Percentiles rank a stretch among this genome's conserved stretches.
Evolutionary conservation across 2,888 invertebrate species (phyloP).

Genomic region (Heliothis peltigera): DNA sequence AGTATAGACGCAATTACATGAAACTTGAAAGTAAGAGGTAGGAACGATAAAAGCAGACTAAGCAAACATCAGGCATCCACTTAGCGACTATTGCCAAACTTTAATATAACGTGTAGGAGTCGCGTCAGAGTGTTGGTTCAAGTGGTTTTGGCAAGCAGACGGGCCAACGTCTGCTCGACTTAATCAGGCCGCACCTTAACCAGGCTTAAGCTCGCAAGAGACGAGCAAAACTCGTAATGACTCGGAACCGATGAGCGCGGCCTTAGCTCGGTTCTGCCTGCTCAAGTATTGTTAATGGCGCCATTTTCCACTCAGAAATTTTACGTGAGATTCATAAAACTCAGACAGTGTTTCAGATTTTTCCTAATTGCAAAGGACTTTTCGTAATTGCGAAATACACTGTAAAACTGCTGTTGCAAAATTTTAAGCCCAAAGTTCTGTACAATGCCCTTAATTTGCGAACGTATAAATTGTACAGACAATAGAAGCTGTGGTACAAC

Average conservation of each 20-base stretch:
- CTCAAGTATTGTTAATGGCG: slow-evolving; percentile 75
- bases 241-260: slow-evolving; percentile 78
- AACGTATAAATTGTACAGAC: slow-evolving; percentile 52
- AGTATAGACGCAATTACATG: slow-evolving; percentile 64
- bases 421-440: slow-evolving; percentile 50
- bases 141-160: slow-evolving; percentile 86
- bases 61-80: slow-evolving; percentile 72
- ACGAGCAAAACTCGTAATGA: slow-evolving; percentile 83
- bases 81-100: slow-evolving; percentile 79
- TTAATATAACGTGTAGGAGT: slow-evolving; percentile 76
- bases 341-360: slow-evolving; percentile 46
- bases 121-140: slow-evolving; percentile 71
- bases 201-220: slow-evolving; percentile 73
- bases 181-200: slow-evolving; percentile 85
- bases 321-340: slow-evolving; percentile 44
- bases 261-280: slow-evolving; percentile 77
- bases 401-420: slow-evolving; percentile 26
- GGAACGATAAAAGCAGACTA: slow-evolving; percentile 65
- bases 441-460: slow-evolving; percentile 54
- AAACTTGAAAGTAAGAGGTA: slow-evolving; percentile 65
- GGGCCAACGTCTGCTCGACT: slow-evolving; percentile 79
- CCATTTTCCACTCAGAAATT: slow-evolving; percentile 57
- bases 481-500: slow-evolving; percentile 51
- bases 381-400: slow-evolving; percentile 36
- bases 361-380: slow-evolving; percentile 46